Percentiles rank a stretch among this genome's conserved stretches.
These are phyloP conservation scores for Sabatieria punctata DNA, from an alignment of 2,888 invertebrate genomes.

Conservation along the genomic window DNA sequence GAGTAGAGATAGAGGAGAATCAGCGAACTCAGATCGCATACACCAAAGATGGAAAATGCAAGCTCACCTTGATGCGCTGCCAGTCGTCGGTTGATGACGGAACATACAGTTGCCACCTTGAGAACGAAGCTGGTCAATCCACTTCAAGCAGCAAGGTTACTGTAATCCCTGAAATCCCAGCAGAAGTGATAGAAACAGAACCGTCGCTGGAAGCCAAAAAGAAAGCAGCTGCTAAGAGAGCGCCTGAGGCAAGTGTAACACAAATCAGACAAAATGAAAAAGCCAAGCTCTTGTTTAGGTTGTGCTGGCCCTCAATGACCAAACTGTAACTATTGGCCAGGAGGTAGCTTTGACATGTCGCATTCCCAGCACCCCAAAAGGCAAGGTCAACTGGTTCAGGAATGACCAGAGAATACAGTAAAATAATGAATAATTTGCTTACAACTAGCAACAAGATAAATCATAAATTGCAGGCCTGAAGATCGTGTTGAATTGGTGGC, in stretches of 20 bases:
- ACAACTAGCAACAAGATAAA: too few species aligned
- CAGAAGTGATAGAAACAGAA: too few species aligned
- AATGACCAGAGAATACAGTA: constrained; percentile 2
- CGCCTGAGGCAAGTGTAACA: too few species aligned
- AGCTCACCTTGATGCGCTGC: constrained; percentile 25
- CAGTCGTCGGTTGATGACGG: constrained; percentile 31
- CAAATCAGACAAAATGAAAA: too few species aligned
- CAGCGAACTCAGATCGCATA: constrained; percentile 17
- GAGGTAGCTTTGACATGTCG: constrained; percentile 7
- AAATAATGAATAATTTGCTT: too few species aligned
- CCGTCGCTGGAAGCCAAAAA: not conserved
- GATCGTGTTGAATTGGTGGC: constrained; percentile 9
- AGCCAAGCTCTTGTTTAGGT: constrained; percentile 12
- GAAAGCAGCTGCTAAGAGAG: not conserved
- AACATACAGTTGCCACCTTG: constrained; percentile 33
- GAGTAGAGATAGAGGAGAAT: constrained; percentile 19
- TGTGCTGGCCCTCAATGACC: constrained; percentile 6
- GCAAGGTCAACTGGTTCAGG: constrained; percentile 8
- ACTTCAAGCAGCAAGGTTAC: constrained; percentile 6
- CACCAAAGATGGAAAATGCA: constrained; percentile 19
- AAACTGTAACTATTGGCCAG: constrained; percentile 7
- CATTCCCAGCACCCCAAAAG: constrained; percentile 5
- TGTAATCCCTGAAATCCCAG: not conserved
- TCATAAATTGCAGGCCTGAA: not conserved
- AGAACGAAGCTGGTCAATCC: constrained; percentile 32